phyloP scores from a whole-genome alignment of 1,140 invertebrate species.

The Eueides isabella region DNA sequence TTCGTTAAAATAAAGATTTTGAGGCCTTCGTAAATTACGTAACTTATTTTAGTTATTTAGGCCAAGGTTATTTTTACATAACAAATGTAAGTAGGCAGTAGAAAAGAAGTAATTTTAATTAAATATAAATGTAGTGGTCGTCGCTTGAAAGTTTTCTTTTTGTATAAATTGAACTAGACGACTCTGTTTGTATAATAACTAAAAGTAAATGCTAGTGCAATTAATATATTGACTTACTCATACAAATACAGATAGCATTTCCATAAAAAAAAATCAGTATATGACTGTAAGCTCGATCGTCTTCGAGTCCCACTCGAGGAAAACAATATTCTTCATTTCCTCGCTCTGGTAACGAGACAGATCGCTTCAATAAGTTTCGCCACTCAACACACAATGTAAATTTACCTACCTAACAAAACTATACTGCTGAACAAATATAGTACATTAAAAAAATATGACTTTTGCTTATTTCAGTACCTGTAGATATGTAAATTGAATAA shows the following conservation, averaged over 20 bases:
- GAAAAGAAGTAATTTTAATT: background rate
- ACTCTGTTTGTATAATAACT: background rate
- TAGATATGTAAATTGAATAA: too few species aligned
- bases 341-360: background rate
- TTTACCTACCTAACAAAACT: too few species aligned
- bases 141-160: background rate
- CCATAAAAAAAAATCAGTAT: too few species aligned
- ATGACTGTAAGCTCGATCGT: background rate
- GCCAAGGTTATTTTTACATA: background rate
- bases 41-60: background rate
- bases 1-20: too few species aligned
- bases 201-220: background rate
- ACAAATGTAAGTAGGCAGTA: background rate
- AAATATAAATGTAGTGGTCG: conserved; percentile 7
- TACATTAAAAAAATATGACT: too few species aligned
- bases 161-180: background rate
- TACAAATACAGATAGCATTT: too few species aligned
- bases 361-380: background rate
- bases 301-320: background rate
- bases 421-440: too few species aligned
- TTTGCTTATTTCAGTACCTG: too few species aligned
- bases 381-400: background rate
- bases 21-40: background rate
- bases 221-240: too few species aligned
- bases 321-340: background rate